Evolutionary conservation across 2,113 vertebrate genomes (phyloP), one percentile per base, ranked within the genome.

Genomic region (Laticauda colubrina): DNA sequence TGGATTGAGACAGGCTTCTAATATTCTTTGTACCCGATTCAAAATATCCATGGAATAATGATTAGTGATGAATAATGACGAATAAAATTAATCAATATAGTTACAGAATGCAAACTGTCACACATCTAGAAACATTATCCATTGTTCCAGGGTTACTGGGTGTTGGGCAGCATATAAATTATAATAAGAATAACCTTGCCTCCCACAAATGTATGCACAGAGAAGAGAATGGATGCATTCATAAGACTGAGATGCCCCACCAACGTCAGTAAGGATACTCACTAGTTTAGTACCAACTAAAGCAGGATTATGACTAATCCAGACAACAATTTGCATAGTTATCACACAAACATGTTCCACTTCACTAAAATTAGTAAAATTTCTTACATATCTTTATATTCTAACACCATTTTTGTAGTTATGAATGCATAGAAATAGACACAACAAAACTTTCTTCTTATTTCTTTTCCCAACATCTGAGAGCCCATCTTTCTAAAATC

Each of bases 361-460:
- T 92, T 92, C 48, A 39, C n/a, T 81, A 57, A 92, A 56, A 89
- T 51, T 48, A 88, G n/a, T 39, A 88, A 51, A 55, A 75, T 81
- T 92, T 92, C 91, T 64, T 81, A 54, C 26, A n/a, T 29, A 51
- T 61, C 7, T 55, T 51, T 51, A n/a, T 23, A 29, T 56, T 48
- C 7, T 59, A 48, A 12, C 15, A 45, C 23, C 45, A 23, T 88
- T 29, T 85, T 51, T 23, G 7, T 51, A 69, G 59, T 87, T 43
- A 87, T 43, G 34, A 85, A 23, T 39, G n/a, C 18, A 53, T 64
- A 45, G 21, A 54, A 54, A 54, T 51, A 92, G 24, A 92, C 87
- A 48, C 43, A 20, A 56, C 24, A 39, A 55, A 15, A 29, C 14
- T 45, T 14, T 45, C 2, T 24, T 26, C 43, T 53, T 55, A 3